These are phyloP conservation scores for Argyrosomus japonicus DNA, from an alignment of 2,113 vertebrate species.

Conservation along the genomic window DNA sequence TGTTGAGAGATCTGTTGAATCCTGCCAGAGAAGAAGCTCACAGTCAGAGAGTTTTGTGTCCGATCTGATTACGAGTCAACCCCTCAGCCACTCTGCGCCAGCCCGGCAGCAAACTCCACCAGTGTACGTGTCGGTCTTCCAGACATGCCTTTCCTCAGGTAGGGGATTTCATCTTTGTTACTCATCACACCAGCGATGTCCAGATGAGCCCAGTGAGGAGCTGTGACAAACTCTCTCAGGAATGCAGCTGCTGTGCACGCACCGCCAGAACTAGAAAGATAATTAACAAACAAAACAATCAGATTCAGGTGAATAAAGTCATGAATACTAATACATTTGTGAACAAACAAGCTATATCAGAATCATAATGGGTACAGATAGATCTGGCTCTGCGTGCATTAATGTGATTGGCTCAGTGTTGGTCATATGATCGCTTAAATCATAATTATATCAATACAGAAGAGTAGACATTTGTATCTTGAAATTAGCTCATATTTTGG, in stretches of 20 bases:
- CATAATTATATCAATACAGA: not conserved
- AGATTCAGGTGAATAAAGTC: not conserved
- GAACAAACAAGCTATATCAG: too few relatives aligned
- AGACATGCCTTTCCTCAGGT: conserved; percentile 95
- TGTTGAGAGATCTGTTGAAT: not conserved
- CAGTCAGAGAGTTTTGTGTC: not conserved
- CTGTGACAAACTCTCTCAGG: conserved; percentile 93
- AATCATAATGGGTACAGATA: too few relatives aligned
- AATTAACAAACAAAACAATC: not conserved
- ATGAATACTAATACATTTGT: not conserved
- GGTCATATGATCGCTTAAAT: not conserved
- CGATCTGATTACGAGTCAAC: not conserved
- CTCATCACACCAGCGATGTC: conserved; percentile 98
- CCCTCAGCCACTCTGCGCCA: conserved; percentile 81
- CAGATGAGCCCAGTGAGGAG: conserved; percentile 94
- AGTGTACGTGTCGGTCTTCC: conserved; percentile 94
- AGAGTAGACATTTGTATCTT: not conserved
- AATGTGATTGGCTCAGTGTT: too few relatives aligned
- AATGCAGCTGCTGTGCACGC: conserved; percentile 97
- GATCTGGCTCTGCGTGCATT: too few relatives aligned
- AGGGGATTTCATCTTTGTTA: conserved; percentile 95
- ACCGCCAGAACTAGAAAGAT: conserved; percentile 88
- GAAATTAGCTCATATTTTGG: too few relatives aligned
- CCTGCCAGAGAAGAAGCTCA: not conserved
- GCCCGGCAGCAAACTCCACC: conserved; percentile 88